Evolutionary conservation across 2,797 vertebrate species (phyloP).

Genomic region (Botia almorhae): DNA sequence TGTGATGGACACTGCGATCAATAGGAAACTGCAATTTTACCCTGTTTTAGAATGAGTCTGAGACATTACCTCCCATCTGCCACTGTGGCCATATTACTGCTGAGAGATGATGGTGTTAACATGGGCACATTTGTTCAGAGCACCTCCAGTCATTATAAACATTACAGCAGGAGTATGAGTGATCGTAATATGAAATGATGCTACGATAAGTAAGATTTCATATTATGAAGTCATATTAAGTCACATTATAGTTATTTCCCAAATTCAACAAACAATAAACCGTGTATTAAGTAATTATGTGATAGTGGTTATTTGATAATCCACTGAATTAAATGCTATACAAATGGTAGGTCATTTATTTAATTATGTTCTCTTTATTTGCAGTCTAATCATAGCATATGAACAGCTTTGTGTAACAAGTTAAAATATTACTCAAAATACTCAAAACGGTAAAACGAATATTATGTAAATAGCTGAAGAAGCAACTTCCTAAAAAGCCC

Average conservation of each 20-base stretch:
- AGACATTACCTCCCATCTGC: conserved; percentile 48
- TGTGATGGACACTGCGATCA: conserved; percentile 23
- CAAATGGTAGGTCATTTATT: not conserved
- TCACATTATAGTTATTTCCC: not conserved
- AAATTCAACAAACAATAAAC: not conserved
- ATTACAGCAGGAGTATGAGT: not conserved
- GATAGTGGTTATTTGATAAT: not conserved
- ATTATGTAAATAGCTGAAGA: too few relatives aligned
- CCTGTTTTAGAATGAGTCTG: conserved; percentile 36
- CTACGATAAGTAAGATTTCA: too few relatives aligned
- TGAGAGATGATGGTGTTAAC: not conserved
- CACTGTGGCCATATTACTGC: not conserved
- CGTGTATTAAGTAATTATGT: too few relatives aligned
- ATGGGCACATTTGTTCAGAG: not conserved
- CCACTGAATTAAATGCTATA: not conserved
- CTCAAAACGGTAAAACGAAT: not conserved
- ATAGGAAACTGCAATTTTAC: conserved; percentile 53
- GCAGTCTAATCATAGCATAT: not conserved
- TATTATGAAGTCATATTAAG: not conserved
- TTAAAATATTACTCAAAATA: not conserved
- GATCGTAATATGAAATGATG: too few relatives aligned
- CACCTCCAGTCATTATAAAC: not conserved
- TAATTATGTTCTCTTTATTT: not conserved
- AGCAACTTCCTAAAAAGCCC: too few relatives aligned
- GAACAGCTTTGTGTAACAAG: not conserved